Conservation (phyloP, 2,888 invertebrate species). For the Cryptocephalus primarius region DNA sequence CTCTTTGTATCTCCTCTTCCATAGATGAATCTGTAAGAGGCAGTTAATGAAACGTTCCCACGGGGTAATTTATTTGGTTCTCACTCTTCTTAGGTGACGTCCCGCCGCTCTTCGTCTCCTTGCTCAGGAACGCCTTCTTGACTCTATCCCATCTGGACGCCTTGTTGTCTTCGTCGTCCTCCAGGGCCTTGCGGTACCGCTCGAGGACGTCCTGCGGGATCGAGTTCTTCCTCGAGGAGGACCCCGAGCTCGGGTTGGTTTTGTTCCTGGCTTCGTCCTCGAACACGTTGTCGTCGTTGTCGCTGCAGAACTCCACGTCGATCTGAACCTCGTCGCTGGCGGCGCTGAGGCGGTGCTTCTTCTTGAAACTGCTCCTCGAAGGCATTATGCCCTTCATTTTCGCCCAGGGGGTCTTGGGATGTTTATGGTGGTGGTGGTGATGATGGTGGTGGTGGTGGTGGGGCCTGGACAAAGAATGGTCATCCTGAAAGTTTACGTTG, state of each 20-base stretch:
- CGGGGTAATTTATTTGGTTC: no score
- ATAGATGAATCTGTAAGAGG: constrained; percentile 15
- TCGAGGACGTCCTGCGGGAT: constrained; percentile 28
- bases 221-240: background rate
- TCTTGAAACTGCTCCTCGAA: constrained; percentile 55
- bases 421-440: no score
- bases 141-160: constrained; percentile 65
- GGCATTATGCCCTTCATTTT: constrained; percentile 70
- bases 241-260: background rate
- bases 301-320: constrained; percentile 28
- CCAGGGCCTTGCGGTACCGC: constrained; percentile 26
- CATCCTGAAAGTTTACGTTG: constrained; percentile 9
- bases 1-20: constrained; percentile 57
- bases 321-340: constrained; percentile 32
- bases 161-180: constrained; percentile 33
- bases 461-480: constrained; percentile 1
- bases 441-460: constrained; percentile 5
- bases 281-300: constrained; percentile 31
- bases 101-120: constrained; percentile 2
- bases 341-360: constrained; percentile 35
- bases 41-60: background rate
- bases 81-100: no score
- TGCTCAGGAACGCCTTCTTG: constrained; percentile 55
- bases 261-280: constrained; percentile 22
- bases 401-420: constrained; percentile 55